Base-by-base conservation (phyloP, 2,888 invertebrate species). In the Danaus chrysippus region DNA sequence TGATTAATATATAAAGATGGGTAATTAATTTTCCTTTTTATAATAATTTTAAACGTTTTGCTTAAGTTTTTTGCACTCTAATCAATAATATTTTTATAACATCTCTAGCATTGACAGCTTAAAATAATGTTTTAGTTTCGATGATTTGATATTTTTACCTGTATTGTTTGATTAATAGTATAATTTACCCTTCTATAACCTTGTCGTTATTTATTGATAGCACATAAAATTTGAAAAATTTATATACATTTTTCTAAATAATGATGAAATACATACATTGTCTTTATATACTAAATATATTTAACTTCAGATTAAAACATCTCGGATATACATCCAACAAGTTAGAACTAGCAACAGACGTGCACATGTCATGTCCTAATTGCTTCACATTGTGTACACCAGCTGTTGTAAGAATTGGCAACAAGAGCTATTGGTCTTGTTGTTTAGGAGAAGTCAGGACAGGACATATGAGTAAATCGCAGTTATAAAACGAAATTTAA, bases 391-490 rank as follows among this genome's bases (percentile, higher is more conserved):
- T 56, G 55, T 64, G 61, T 65, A 54, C 52, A 43, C 62, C 62
- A 56, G 19, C 61, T 66, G 58, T 34, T 44, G 12, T 61, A 49
- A 61, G 44, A 62, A 62, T 63, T 66, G 57, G 62, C 60, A 62
- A 68, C 56, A 64, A 65, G 63, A 64, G 23, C 62, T 63, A 63
- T 59, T 10, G 62, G 58, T 68, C 64, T 34, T 59, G 67, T 57
- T 65, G 64, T 61, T 65, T 44, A 43, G 52, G 43, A 56, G 49
- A 49, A 54, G 62, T 46, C 41, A 56, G 49, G 46, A 54, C 54
- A 57, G 57, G 23, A 57, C 17, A 49, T 56, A 42, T 12, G 44
- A 49, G 58, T 61, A 60, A 42, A 63, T n/a, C n/a, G n/a, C n/a
- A n/a, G n/a, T n/a, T n/a, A n/a, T n/a, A n/a, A 42, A 46, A 34